Percentiles rank a stretch among this genome's conserved stretches.
Conservation (phyloP, 2,888 invertebrate genomes). For the Pristionchus japonicus region DNA sequence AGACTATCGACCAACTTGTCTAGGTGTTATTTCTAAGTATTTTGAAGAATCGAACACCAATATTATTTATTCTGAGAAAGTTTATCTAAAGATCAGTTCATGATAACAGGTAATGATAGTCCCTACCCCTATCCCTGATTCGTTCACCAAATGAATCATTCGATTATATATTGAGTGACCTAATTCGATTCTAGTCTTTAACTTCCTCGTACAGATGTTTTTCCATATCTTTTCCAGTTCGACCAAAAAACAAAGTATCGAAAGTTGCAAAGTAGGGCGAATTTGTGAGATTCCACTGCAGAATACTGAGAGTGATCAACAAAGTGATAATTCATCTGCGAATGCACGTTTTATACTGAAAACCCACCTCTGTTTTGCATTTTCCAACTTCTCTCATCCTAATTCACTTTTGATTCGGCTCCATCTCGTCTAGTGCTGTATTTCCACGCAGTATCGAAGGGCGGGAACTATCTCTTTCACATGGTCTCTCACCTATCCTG, state of each 20-base stretch:
- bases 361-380: neutral
- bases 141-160: neutral
- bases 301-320: neutral
- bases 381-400: neutral
- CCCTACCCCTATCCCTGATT: neutral
- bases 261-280: neutral
- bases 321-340: neutral
- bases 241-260: neutral
- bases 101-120: neutral
- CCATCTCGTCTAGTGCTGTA: neutral
- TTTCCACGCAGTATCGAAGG: neutral
- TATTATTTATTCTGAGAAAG: neutral
- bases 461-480: neutral
- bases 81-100: neutral
- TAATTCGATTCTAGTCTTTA: neutral
- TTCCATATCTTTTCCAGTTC: neutral
- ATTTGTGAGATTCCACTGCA: neutral
- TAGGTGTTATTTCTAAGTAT: no score
- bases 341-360: neutral
- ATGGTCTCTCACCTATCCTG: neutral
- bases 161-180: neutral
- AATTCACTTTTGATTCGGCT: neutral
- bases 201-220: slow-evolving; percentile 2
- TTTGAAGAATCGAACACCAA: no score
- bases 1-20: no score